Conservation (phyloP, 2,888 invertebrate species). For the Caenorhabditis drosophilae region DNA sequence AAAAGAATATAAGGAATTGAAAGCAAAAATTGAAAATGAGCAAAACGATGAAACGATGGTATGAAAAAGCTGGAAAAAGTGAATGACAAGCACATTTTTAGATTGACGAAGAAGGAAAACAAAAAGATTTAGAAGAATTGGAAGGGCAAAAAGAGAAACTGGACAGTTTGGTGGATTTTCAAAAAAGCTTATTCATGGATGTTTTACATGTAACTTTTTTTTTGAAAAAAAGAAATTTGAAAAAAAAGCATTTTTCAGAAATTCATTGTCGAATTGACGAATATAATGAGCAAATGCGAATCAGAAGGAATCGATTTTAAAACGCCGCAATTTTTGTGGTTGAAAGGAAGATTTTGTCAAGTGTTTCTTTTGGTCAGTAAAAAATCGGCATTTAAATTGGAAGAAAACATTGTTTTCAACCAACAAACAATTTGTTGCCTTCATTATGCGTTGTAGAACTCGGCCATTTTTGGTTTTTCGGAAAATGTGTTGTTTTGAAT, state of each 20-base stretch:
- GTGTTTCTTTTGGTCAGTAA: constrained; percentile 77
- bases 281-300: constrained; percentile 90
- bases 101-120: constrained; percentile 22
- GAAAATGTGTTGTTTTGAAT: too few species aligned
- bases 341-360: constrained; percentile 89
- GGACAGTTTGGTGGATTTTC: constrained; percentile 44
- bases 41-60: constrained; percentile 3
- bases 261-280: constrained; percentile 95
- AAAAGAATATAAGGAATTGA: constrained; percentile 35
- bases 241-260: constrained; percentile 74
- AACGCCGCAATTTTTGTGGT: constrained; percentile 95
- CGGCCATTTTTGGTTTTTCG: background rate
- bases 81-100: constrained; percentile 4
- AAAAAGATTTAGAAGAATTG: constrained; percentile 28
- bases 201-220: constrained; percentile 55
- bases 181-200: constrained; percentile 57
- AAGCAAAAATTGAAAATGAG: constrained; percentile 26
- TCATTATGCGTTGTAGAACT: background rate
- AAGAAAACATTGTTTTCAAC: background rate
- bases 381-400: background rate
- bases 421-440: constrained; percentile 3
- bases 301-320: constrained; percentile 84
- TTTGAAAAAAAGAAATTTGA: too few species aligned
- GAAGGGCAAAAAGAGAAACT: constrained; percentile 34
- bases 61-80: background rate